phyloP scores from a whole-genome alignment of 35 echinoderm and acorn worm genomes.

The Apostichopus parvimensis region DNA sequence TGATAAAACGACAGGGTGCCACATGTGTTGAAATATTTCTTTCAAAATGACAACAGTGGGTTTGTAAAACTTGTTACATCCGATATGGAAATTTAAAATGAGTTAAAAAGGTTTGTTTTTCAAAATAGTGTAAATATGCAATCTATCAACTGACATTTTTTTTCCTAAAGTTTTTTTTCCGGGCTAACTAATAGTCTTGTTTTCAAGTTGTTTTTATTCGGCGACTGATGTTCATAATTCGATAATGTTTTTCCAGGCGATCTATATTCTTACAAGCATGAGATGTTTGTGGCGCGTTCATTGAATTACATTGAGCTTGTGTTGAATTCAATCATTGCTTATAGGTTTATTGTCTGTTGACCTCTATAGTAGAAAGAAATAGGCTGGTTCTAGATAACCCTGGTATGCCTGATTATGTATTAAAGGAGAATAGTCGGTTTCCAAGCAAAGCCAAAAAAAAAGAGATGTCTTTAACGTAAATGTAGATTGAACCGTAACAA shows the following conservation, averaged over 20 bases:
- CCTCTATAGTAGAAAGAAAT: neutral
- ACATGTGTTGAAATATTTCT: neutral
- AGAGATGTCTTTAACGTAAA: too few relatives aligned
- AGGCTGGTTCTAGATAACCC: conserved; percentile 7
- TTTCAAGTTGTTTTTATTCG: conserved; percentile 15
- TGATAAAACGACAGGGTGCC: neutral
- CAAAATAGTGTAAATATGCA: neutral
- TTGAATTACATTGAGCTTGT: conserved; percentile 13
- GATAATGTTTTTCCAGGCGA: conserved; percentile 49
- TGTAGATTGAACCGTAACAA: too few relatives aligned
- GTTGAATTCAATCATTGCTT: conserved; percentile 30
- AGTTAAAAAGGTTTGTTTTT: conserved; percentile 7
- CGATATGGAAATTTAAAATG: neutral
- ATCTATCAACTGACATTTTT: neutral
- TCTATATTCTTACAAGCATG: conserved; percentile 34
- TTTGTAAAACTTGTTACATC: neutral
- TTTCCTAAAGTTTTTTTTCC: neutral
- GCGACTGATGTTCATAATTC: conserved; percentile 27
- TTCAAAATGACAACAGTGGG: neutral
- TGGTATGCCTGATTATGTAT: neutral
- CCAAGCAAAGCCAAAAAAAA: too few relatives aligned
- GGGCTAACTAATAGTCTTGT: conserved; percentile 26
- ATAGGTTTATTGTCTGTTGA: conserved; percentile 37
- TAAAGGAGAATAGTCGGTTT: neutral
- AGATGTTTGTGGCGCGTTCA: conserved; percentile 28